Conservation (phyloP, 2,113 vertebrate species). For the Mellivora capensis region DNA sequence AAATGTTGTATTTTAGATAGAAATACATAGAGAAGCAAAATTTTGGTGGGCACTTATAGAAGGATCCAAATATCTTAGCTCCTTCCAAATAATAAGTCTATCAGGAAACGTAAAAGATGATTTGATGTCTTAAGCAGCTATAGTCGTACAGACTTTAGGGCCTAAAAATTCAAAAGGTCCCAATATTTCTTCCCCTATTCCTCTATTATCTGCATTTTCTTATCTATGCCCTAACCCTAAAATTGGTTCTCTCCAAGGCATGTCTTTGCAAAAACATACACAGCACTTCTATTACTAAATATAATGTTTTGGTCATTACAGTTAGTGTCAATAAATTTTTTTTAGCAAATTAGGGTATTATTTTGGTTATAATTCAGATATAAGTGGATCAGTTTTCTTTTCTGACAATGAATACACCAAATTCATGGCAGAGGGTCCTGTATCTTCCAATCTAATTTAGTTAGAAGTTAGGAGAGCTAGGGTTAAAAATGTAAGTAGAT, state of each 20-base stretch:
- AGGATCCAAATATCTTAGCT: not conserved
- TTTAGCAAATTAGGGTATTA: not conserved
- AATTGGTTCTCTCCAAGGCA: not conserved
- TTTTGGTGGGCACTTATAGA: not conserved
- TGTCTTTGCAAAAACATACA: not conserved
- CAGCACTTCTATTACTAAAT: not conserved
- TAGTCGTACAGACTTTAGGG: not conserved
- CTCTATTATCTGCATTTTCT: not conserved
- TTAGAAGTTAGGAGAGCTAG: not conserved
- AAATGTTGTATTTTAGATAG: not conserved
- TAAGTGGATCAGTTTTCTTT: not conserved
- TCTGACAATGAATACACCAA: not conserved
- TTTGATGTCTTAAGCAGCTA: slow-evolving; percentile 1
- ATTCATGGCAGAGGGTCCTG: not conserved
- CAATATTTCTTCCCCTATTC: not conserved
- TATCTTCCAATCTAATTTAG: slow-evolving; percentile 14
- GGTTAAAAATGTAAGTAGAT: not conserved
- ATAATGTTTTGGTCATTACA: not conserved
- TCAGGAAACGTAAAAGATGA: not conserved
- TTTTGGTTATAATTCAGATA: slow-evolving; percentile 23
- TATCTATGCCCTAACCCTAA: not conserved
- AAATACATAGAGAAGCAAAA: slow-evolving; percentile 12
- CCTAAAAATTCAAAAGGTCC: not conserved
- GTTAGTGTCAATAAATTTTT: not conserved
- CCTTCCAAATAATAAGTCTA: not conserved